A percentile compares a stretch with the other conserved stretches of the same genome.
Conservation (phyloP, 2,113 vertebrate species). For the Trogon melanurus region DNA sequence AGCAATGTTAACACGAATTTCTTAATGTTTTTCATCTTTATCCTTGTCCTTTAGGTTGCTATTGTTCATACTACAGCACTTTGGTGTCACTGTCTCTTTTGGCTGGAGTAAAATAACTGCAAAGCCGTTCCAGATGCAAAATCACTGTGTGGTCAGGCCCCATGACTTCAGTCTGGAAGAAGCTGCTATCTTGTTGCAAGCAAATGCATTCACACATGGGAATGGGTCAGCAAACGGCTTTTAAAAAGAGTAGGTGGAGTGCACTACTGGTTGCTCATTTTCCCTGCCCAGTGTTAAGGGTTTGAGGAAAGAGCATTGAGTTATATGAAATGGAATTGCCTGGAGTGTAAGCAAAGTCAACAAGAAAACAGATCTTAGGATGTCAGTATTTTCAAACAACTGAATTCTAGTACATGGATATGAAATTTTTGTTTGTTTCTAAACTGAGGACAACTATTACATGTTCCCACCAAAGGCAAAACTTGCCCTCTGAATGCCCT, state of each 20-base stretch:
- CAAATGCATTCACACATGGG: not conserved
- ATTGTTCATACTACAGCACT: not conserved
- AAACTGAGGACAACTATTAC: not conserved
- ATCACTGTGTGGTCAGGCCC: not conserved
- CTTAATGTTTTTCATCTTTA: not conserved
- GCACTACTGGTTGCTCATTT: not conserved
- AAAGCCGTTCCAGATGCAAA: not conserved
- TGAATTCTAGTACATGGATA: not conserved
- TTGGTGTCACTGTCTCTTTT: not conserved
- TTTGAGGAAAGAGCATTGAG: not conserved
- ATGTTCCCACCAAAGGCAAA: not conserved
- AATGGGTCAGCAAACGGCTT: not conserved
- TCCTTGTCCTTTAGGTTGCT: not conserved
- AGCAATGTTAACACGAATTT: not conserved
- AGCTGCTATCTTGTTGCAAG: not conserved
- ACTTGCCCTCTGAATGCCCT: not conserved
- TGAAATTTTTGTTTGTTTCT: not conserved
- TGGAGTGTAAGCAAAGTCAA: not conserved
- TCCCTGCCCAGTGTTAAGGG: not conserved
- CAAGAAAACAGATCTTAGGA: not conserved
- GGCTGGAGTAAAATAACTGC: not conserved
- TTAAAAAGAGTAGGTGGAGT: rapidly evolving
- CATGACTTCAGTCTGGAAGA: not conserved
- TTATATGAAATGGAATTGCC: not conserved
- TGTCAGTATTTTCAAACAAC: not conserved